A percentile compares a stretch with the other conserved stretches of the same genome.
These are phyloP conservation scores for Cryptus viduatorius DNA, from an alignment of 2,888 invertebrate species.

Conservation along the genomic window DNA sequence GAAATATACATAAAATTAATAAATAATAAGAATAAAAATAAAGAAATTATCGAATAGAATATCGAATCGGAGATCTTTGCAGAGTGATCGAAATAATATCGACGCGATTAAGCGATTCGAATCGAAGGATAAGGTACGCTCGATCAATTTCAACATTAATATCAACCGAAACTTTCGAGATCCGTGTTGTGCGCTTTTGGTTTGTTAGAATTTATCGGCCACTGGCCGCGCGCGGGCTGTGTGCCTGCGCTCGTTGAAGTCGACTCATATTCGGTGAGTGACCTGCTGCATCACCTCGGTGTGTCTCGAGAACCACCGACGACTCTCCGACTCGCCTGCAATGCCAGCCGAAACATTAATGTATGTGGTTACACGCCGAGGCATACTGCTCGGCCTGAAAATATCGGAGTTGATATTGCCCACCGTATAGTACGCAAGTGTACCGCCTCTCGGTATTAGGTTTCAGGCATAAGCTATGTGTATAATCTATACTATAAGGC, in stretches of 20 bases:
- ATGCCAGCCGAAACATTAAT: constrained; percentile 80
- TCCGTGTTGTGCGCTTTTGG: no score
- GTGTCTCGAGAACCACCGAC: constrained; percentile 55
- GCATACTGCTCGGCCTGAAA: constrained; percentile 82
- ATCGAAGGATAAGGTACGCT: not conserved
- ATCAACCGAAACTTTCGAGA: not conserved
- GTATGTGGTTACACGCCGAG: constrained; percentile 53
- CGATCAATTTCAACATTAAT: constrained; percentile 3
- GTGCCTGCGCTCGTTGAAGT: constrained; percentile 36
- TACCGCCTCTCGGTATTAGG: constrained; percentile 24
- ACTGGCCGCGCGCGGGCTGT: not conserved
- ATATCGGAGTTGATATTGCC: constrained; percentile 74
- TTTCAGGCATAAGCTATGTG: constrained; percentile 34
- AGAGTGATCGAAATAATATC: not conserved
- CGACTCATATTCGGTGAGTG: constrained; percentile 83
- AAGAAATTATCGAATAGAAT: no score
- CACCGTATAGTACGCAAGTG: not conserved
- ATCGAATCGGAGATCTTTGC: no score
- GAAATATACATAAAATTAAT: no score
- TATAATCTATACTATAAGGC: constrained; percentile 34
- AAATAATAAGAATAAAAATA: no score
- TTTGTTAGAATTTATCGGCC: no score
- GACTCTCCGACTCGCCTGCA: constrained; percentile 30
- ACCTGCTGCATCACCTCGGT: constrained; percentile 78
- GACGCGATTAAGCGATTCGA: not conserved